These are phyloP conservation scores for Bilobella aurantiaca DNA, from an alignment of 1,140 invertebrate genomes.

Conservation along the genomic window DNA sequence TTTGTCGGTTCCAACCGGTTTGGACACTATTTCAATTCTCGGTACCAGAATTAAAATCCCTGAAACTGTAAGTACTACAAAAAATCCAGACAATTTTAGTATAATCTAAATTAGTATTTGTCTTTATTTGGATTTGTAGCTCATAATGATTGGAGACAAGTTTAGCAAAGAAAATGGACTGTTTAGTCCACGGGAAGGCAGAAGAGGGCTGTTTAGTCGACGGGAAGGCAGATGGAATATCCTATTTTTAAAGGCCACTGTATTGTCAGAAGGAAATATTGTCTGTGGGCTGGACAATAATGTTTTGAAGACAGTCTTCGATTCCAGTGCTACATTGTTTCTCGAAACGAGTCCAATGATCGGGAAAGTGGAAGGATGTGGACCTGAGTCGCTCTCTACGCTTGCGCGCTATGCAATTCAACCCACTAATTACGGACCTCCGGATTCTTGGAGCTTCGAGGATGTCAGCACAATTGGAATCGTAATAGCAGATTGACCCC, in stretches of 20 bases:
- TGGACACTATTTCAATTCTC: constrained; percentile 24
- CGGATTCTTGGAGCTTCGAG: constrained; percentile 26
- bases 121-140: constrained; percentile 19
- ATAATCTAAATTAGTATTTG: constrained; percentile 12
- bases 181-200: constrained; percentile 13
- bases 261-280: constrained; percentile 27
- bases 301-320: constrained; percentile 27
- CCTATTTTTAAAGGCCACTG: constrained; percentile 15
- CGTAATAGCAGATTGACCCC: constrained; percentile 33
- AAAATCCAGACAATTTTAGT: neutral
- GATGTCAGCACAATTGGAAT: constrained; percentile 30
- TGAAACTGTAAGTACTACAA: constrained; percentile 12
- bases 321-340: constrained; percentile 22
- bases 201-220: constrained; percentile 18
- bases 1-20: constrained; percentile 16
- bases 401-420: constrained; percentile 24
- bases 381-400: constrained; percentile 12
- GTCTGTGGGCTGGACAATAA: constrained; percentile 25
- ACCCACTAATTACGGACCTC: constrained; percentile 27
- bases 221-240: neutral
- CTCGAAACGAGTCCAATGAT: constrained; percentile 26
- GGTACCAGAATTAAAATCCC: constrained; percentile 20
- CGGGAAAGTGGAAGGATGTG: constrained; percentile 24
- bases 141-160: constrained; percentile 29
- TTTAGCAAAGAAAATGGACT: constrained; percentile 28